These are phyloP conservation scores for Cisticola juncidis DNA, from an alignment of 2,113 vertebrate species.

Conservation along the genomic window DNA sequence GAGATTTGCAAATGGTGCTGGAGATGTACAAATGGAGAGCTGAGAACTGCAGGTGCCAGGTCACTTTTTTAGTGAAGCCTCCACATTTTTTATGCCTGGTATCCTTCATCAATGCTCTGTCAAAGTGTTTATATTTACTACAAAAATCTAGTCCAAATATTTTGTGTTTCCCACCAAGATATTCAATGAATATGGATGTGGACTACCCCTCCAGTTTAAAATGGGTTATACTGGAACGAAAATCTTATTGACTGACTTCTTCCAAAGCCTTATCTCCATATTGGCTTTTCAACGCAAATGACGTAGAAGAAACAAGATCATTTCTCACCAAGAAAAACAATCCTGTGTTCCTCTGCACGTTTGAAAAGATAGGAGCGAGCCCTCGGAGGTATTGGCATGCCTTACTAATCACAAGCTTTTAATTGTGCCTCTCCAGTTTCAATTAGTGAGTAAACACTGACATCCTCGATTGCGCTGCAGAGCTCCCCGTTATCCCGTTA, in stretches of 20 bases:
- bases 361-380: not conserved
- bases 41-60: not conserved
- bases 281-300: not conserved
- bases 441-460: constrained; percentile 40
- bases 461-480: not conserved
- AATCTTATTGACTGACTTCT: not conserved
- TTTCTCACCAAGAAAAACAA: not conserved
- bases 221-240: not conserved
- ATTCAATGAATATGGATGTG: not conserved
- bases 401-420: constrained; percentile 26
- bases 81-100: not conserved
- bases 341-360: not conserved
- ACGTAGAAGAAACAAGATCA: not conserved
- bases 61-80: not conserved
- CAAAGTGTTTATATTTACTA: not conserved
- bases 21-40: not conserved
- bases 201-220: not conserved
- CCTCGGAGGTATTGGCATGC: not conserved
- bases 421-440: constrained; percentile 53
- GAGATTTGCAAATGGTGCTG: not conserved
- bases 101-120: not conserved
- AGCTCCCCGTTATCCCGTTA: constrained; percentile 51
- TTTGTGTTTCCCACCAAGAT: not conserved
- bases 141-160: not conserved
- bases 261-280: not conserved